phyloP scores from a whole-genome alignment of 2,113 vertebrate species.

The Dendrocopos noguchii region DNA sequence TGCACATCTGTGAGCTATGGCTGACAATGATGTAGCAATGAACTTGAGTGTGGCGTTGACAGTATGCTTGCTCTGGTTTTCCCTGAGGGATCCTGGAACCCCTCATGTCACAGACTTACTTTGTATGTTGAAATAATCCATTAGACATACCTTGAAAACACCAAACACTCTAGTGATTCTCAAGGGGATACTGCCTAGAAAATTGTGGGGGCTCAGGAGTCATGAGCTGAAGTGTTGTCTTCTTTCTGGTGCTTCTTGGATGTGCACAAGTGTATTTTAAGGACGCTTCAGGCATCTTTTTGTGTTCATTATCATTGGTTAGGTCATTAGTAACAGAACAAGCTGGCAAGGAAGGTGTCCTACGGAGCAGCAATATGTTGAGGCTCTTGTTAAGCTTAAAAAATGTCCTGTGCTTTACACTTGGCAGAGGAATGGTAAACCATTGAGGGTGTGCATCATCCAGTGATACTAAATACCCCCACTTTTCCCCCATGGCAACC shows the following conservation, averaged over 20 bases:
- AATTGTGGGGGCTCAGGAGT: background rate
- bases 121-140: background rate
- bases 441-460: background rate
- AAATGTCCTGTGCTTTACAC: background rate
- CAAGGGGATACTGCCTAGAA: background rate
- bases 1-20: background rate
- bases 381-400: background rate
- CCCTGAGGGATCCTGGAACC: background rate
- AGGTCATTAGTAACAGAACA: background rate
- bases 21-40: background rate
- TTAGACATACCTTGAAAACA: background rate
- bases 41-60: background rate
- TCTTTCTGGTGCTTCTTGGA: background rate
- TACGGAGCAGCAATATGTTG: background rate
- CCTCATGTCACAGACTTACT: background rate
- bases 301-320: background rate
- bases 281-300: background rate
- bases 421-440: background rate
- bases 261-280: background rate
- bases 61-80: background rate
- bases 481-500: background rate
- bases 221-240: background rate
- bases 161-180: background rate
- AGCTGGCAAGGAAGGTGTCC: background rate
- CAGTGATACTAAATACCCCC: background rate